Evolutionary conservation across 2,888 invertebrate species (phyloP), one percentile per base, ranked within the genome.

Genomic region (Polietes domitor): DNA sequence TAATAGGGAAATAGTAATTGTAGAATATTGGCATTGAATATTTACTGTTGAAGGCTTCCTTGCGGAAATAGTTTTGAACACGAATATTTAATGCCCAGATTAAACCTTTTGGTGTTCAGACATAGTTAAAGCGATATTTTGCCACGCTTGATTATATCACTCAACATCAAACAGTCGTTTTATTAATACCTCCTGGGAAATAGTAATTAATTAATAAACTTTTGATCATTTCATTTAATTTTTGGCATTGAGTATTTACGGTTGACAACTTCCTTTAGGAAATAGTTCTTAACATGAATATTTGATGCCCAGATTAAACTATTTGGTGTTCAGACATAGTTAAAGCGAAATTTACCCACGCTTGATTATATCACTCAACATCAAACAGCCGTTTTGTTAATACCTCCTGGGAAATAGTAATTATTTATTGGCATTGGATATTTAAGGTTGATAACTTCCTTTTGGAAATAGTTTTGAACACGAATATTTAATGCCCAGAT

Each of bases 261-360:
- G 55, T 73, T 73, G 10, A 58, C 5, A 58, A 73, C 9, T 58
- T 53, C 4, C n/a, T n/a, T 32, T 21, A 19, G 28, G 15, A 43
- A 24, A 2, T 47, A 24, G 21, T 41, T 73, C 26, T 61, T 0
- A 43, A 61, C 19, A 1, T 32, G 43, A 68, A 68, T 68, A 68
- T 43, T 24, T 41, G n/a, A 43, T 68, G 68, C 68, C 15, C 9
- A 68, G 68, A 68, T 19, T 12, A 68, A 68, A 43, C n/a, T 12
- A n/a, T 24, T 32, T 85, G 91, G 88, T 89, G 89, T 87, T 89
- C 92, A 92, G 92, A 92, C 92, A 92, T 92, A 92, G 91, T 91
- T 89, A 89, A 89, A 87, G 87, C 87, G 88, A 87, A 71, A 75
- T 65, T 21, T 63, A n/a, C 55, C 63, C 79, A 89, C 90, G 89